Conservation (phyloP, 2,797 vertebrate species). For the Pteronotus mesoamericanus region DNA sequence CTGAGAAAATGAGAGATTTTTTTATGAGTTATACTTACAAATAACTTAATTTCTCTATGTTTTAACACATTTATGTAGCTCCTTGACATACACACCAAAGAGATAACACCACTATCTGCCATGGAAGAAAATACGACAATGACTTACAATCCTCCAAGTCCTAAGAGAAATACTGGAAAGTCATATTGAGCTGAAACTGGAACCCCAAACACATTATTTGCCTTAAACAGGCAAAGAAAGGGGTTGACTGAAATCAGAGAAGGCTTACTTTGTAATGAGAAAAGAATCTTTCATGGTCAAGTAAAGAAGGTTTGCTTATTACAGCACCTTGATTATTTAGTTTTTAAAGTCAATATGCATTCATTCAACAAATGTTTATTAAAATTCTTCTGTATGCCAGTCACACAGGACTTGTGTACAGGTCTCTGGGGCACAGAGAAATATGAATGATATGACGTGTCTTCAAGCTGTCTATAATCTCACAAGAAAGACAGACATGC, state of each 20-base stretch:
- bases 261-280: neutral
- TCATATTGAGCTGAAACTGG: neutral
- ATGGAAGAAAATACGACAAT: neutral
- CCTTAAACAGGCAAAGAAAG: neutral
- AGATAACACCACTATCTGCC: neutral
- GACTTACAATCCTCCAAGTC: neutral
- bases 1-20: neutral
- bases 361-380: conserved; percentile 38
- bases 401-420: neutral
- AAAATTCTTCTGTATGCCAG: neutral
- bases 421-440: neutral
- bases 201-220: conserved; percentile 21
- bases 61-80: neutral
- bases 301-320: neutral
- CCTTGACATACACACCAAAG: neutral
- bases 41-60: conserved; percentile 28
- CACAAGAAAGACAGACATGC: neutral
- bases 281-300: neutral
- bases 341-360: conserved; percentile 34
- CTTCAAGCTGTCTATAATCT: conserved; percentile 27
- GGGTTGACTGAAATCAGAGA: neutral
- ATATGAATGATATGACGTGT: neutral
- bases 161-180: conserved; percentile 12
- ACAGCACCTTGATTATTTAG: neutral
- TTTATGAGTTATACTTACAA: neutral